Evolutionary conservation across 2,888 invertebrate species (phyloP).

Genomic region (Lysandra coridon): DNA sequence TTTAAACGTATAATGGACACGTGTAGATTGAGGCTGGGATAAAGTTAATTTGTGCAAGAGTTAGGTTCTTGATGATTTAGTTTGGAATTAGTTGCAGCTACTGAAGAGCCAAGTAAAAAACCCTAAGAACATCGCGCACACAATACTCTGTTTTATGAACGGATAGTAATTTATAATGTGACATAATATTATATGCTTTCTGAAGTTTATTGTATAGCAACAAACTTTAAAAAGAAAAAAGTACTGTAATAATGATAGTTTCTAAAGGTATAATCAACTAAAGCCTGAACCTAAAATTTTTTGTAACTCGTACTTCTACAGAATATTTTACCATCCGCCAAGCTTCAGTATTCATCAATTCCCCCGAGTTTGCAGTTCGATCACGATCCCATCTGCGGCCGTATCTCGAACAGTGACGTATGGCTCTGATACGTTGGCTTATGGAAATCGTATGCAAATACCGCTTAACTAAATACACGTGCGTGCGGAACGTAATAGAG

Average conservation of each 20-base stretch:
- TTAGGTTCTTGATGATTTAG: neutral
- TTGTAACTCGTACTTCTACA: neutral
- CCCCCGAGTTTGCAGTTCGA: constrained; percentile 54
- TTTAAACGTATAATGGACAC: constrained; percentile 26
- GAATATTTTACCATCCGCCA: neutral
- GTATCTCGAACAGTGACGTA: constrained; percentile 75
- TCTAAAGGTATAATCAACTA: no score
- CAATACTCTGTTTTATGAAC: no score
- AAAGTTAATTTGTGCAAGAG: neutral
- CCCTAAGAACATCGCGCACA: no score
- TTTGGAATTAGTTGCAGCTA: neutral
- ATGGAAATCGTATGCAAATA: constrained; percentile 80
- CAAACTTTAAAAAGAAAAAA: no score
- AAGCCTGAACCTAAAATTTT: no score
- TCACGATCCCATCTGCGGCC: constrained; percentile 52
- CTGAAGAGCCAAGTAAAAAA: neutral
- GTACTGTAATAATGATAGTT: no score
- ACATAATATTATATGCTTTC: no score
- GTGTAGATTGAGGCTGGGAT: constrained; percentile 12
- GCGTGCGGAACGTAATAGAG: constrained; percentile 57
- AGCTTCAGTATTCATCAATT: constrained; percentile 14
- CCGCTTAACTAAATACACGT: constrained; percentile 64
- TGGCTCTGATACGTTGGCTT: constrained; percentile 69
- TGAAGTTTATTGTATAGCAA: no score
- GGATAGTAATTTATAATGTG: no score